A percentile compares a stretch with the other conserved stretches of the same genome.
These are phyloP conservation scores for Molanna angustata DNA, from an alignment of 2,888 invertebrate genomes.

Conservation along the genomic window DNA sequence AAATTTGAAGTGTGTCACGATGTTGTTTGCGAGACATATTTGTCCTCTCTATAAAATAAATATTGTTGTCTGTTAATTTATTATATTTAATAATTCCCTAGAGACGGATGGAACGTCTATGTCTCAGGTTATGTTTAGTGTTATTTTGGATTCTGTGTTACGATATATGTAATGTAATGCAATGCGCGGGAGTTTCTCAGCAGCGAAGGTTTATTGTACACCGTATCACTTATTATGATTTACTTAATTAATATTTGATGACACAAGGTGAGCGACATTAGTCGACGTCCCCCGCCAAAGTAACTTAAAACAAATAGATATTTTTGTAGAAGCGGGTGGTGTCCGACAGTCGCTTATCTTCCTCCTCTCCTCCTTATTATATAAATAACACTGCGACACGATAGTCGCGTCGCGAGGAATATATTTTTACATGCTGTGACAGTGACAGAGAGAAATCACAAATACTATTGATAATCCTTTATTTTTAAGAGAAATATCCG, in stretches of 20 bases:
- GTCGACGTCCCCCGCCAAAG: neutral
- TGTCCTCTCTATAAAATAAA: slow-evolving; percentile 3
- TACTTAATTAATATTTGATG: no score
- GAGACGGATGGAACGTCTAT: neutral
- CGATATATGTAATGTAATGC: no score
- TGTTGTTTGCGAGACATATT: neutral
- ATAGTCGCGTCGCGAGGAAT: no score
- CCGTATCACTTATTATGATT: slow-evolving; percentile 6
- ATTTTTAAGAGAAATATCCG: slow-evolving; percentile 33
- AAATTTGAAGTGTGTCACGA: no score
- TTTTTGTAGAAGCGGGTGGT: slow-evolving; percentile 13
- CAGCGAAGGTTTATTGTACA: no score
- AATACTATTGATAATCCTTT: slow-evolving; percentile 32
- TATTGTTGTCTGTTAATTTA: slow-evolving; percentile 8
- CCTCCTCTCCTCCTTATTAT: neutral
- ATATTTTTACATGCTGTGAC: slow-evolving; percentile 32
- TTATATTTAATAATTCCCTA: neutral
- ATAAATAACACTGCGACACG: slow-evolving; percentile 3
- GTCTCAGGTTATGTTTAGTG: neutral
- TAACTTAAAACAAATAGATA: slow-evolving; percentile 12
- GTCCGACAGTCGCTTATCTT: neutral
- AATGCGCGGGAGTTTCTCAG: no score
- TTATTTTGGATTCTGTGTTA: no score
- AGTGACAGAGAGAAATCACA: slow-evolving; percentile 26
- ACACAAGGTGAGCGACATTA: neutral